Conservation (phyloP, 2,888 invertebrate species). For the Drosophila leonis region DNA sequence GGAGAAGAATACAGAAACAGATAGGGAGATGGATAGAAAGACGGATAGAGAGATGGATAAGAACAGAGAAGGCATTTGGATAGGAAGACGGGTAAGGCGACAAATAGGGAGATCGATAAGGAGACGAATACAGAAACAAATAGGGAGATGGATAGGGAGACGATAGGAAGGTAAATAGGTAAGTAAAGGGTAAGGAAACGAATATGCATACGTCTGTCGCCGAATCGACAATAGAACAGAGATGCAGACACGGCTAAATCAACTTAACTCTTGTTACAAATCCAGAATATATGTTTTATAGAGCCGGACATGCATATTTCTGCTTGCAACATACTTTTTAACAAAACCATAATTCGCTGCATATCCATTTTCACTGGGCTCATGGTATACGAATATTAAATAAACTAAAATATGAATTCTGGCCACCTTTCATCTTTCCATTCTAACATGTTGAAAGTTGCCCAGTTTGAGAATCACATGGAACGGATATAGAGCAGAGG, state of each 20-base stretch:
- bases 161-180: no score
- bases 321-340: neutral
- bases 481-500: neutral
- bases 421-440: neutral
- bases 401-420: neutral
- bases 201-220: neutral
- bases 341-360: neutral
- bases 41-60: neutral
- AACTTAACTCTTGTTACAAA: neutral
- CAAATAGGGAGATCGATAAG: neutral
- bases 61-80: no score
- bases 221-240: neutral
- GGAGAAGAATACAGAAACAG: neutral
- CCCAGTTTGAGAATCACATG: conserved; percentile 7
- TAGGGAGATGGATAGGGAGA: neutral
- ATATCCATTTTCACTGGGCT: neutral
- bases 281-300: neutral
- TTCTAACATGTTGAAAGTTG: neutral
- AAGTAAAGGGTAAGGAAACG: neutral
- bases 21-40: neutral
- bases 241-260: neutral
- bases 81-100: neutral
- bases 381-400: neutral
- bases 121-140: neutral
- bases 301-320: neutral